Conservation (phyloP, 2,113 vertebrate species). For the Okapia johnstoni region DNA sequence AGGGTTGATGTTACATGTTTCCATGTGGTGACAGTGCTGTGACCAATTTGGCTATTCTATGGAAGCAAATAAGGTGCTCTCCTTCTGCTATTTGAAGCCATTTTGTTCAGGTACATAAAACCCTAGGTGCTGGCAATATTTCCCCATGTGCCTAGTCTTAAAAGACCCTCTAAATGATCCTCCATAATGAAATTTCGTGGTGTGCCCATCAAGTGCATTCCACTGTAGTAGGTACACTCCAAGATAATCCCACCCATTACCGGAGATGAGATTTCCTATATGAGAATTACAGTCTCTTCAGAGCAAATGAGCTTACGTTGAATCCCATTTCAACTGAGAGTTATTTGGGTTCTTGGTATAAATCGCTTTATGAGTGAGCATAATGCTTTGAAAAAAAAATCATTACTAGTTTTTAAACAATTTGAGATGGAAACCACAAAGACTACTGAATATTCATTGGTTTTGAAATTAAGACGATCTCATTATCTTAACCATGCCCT, state of each 20-base stretch:
- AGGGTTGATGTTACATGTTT: not conserved
- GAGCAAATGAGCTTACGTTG: not conserved
- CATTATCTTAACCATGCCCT: conserved; percentile 61
- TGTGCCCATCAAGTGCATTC: not conserved
- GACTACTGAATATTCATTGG: conserved; percentile 53
- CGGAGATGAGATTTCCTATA: not conserved
- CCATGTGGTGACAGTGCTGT: not conserved
- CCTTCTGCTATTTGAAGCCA: not conserved
- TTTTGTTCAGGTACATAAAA: not conserved
- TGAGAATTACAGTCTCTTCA: not conserved
- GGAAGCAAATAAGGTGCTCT: not conserved
- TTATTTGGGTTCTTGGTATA: conserved; percentile 2
- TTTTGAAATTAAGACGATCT: conserved; percentile 53
- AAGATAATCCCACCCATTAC: not conserved
- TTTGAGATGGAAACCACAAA: conserved; percentile 45
- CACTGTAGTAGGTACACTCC: not conserved
- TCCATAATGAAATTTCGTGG: not conserved
- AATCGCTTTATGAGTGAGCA: conserved; percentile 19
- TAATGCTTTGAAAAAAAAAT: not conserved
- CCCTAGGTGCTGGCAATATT: not conserved
- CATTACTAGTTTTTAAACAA: conserved; percentile 40
- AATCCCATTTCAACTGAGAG: not conserved
- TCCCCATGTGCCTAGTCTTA: not conserved
- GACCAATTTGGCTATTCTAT: not conserved
- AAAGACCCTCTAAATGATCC: not conserved